Percentiles rank a stretch among this genome's conserved stretches.
These are phyloP conservation scores for Lycia hirtaria DNA, from an alignment of 2,888 invertebrate species.

Conservation along the genomic window DNA sequence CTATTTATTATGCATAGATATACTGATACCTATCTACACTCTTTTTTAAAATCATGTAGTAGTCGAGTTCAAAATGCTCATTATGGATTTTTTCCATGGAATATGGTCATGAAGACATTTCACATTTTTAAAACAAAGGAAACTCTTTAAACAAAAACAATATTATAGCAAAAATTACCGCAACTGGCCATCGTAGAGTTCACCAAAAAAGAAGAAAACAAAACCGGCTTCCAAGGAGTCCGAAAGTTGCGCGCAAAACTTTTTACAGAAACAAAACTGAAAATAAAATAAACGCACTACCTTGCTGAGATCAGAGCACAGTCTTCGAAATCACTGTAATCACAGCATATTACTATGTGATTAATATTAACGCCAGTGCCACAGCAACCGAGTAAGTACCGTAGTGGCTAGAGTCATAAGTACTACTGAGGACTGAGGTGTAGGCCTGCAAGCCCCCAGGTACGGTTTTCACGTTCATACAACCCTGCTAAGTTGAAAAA, in stretches of 20 bases:
- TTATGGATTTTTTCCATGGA: too few relatives aligned
- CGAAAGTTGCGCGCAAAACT: constrained; percentile 17
- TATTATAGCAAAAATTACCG: constrained; percentile 33
- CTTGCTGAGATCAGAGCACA: constrained; percentile 65
- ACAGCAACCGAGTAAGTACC: constrained; percentile 45
- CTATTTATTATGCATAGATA: too few relatives aligned
- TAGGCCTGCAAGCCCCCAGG: constrained; percentile 64
- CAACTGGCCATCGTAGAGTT: constrained; percentile 25
- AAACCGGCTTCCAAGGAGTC: constrained; percentile 32
- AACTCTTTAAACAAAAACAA: constrained; percentile 20
- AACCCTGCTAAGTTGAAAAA: constrained; percentile 57
- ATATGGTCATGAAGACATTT: background rate
- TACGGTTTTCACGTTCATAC: constrained; percentile 72
- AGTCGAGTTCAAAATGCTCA: too few relatives aligned
- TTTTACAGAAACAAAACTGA: constrained; percentile 15
- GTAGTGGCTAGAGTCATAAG: constrained; percentile 58
- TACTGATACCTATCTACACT: too few relatives aligned
- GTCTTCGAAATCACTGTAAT: constrained; percentile 61
- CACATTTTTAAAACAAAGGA: background rate
- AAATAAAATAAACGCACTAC: constrained; percentile 48
- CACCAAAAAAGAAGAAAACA: constrained; percentile 35
- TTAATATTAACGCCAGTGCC: constrained; percentile 40
- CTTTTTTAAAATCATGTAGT: too few relatives aligned
- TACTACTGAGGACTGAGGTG: constrained; percentile 59
- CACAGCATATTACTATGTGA: constrained; percentile 66